Evolutionary conservation across 2,797 vertebrate species (phyloP).

Genomic region (Sternarchorhynchus goeldii): DNA sequence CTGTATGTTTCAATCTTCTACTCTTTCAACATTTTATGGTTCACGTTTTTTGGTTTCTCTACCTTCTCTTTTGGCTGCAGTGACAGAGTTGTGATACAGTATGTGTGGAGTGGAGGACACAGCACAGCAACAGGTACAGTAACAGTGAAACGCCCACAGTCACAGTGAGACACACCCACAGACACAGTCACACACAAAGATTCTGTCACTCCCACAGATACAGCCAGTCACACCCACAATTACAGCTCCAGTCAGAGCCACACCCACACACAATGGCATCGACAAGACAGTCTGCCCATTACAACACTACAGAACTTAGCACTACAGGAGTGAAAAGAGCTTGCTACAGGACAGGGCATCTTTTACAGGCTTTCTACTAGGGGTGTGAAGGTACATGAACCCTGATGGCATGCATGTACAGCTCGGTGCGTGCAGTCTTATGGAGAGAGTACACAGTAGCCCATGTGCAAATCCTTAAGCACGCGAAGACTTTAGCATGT

Average conservation of each 20-base stretch:
- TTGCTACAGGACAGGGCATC: background rate
- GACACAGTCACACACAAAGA: background rate
- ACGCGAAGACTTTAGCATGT: no score
- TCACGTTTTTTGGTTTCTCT: constrained; percentile 45
- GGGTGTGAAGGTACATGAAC: no score
- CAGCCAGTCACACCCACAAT: background rate
- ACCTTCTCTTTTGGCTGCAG: constrained; percentile 16
- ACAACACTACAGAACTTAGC: background rate
- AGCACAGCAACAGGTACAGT: no score
- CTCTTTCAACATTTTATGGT: constrained; percentile 45
- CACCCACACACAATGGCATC: no score
- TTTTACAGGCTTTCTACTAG: background rate
- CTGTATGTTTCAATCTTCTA: constrained; percentile 49
- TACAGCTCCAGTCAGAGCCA: no score
- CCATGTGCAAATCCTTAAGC: no score
- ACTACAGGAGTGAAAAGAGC: background rate
- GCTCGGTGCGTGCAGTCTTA: no score
- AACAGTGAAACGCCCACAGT: no score
- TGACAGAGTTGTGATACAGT: no score
- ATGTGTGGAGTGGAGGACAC: no score
- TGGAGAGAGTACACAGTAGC: no score
- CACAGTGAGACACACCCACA: background rate
- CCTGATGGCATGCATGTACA: no score
- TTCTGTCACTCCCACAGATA: background rate
- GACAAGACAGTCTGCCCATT: background rate